These are phyloP conservation scores for Nymphicus hollandicus DNA, from an alignment of 2,113 vertebrate species.

Conservation along the genomic window DNA sequence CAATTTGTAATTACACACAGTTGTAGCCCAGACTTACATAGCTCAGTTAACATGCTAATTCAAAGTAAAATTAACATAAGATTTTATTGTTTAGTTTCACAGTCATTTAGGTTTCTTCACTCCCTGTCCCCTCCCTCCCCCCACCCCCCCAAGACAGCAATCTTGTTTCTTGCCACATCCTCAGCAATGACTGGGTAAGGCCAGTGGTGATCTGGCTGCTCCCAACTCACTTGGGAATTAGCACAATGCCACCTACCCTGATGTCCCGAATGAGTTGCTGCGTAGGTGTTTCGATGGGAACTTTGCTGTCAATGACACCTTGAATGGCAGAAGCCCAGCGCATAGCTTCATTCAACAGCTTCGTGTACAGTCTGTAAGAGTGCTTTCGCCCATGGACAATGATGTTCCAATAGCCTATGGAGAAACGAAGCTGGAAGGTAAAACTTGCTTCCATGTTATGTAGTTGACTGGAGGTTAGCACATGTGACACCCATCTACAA, in stretches of 20 bases:
- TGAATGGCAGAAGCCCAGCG: conserved; percentile 89
- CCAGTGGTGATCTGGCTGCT: not conserved
- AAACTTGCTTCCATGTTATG: not conserved
- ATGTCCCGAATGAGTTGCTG: conserved; percentile 92
- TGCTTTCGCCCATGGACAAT: conserved; percentile 89
- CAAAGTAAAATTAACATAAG: not conserved
- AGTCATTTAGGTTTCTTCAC: not conserved
- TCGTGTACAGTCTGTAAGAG: conserved; percentile 87
- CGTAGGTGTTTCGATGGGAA: conserved; percentile 90
- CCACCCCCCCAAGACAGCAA: not conserved
- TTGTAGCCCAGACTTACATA: not conserved
- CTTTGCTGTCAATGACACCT: conserved; percentile 90
- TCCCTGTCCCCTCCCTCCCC: not conserved
- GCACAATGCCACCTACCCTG: conserved; percentile 72
- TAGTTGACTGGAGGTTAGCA: not conserved
- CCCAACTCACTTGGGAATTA: not conserved
- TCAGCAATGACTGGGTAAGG: not conserved
- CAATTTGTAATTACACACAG: not conserved
- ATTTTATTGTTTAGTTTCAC: not conserved
- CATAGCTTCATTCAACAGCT: conserved; percentile 89
- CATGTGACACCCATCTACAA: not conserved
- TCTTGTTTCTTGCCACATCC: not conserved
- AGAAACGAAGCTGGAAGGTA: not conserved
- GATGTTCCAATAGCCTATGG: conserved; percentile 89
- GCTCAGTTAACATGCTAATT: not conserved